Evolutionary conservation across 2,113 vertebrate genomes (phyloP).

Genomic region (Periophthalmodon schlosseri): DNA sequence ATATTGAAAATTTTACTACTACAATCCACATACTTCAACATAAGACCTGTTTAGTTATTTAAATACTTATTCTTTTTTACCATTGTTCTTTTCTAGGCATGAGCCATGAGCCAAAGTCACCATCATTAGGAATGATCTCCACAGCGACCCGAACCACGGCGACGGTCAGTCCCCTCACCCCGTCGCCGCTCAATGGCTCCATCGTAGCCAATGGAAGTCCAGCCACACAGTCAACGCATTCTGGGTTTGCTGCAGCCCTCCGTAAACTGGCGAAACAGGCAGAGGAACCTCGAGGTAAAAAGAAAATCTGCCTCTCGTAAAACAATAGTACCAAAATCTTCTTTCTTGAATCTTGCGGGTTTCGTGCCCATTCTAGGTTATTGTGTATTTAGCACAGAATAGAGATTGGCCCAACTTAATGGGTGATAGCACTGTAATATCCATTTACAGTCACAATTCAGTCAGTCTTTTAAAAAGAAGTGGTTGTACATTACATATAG

Average conservation of each 20-base stretch:
- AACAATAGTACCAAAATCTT: background rate
- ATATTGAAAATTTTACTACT: background rate
- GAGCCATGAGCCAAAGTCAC: constrained; percentile 99
- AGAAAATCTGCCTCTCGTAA: background rate
- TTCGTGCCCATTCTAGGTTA: background rate
- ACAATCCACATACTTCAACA: background rate
- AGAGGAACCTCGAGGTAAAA: constrained; percentile 94
- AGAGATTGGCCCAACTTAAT: constrained; percentile 1
- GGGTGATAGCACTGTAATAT: constrained; percentile 40
- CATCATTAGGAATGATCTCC: constrained; percentile 99
- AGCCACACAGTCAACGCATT: constrained; percentile 91
- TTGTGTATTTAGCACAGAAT: background rate
- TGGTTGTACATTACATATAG: constrained; percentile 50
- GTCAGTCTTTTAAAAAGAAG: constrained; percentile 52
- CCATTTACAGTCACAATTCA: constrained; percentile 40
- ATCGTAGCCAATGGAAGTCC: constrained; percentile 97
- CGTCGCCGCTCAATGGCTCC: constrained; percentile 95
- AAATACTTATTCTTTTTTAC: constrained; percentile 55
- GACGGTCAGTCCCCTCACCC: constrained; percentile 97
- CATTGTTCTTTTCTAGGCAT: constrained; percentile 84
- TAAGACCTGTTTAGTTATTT: constrained; percentile 4
- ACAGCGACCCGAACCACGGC: constrained; percentile 96
- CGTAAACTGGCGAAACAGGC: constrained; percentile 99
- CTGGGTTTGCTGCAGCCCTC: constrained; percentile 97
- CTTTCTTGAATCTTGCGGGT: background rate